phyloP scores from a whole-genome alignment of 2,113 vertebrate genomes.

The Chascanopsetta lugubris region DNA sequence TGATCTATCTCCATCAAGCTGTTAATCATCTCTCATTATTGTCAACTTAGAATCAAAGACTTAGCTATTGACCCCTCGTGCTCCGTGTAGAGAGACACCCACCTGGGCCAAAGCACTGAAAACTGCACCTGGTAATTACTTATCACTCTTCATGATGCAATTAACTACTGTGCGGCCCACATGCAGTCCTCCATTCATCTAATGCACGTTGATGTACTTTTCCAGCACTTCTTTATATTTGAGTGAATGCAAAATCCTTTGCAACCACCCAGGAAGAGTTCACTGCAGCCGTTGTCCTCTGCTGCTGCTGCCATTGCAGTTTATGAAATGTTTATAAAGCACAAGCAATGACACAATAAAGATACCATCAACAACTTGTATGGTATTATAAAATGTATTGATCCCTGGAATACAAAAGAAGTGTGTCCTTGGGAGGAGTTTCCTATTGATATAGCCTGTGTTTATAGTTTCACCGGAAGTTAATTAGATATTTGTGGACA shows the following conservation, averaged over 20 bases:
- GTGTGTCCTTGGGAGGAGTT: neutral
- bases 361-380: neutral
- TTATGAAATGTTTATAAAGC: slow-evolving; percentile 6
- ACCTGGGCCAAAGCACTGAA: neutral
- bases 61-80: slow-evolving; percentile 40
- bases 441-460: too few relatives aligned
- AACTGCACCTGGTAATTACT: neutral
- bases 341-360: neutral
- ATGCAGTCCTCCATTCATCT: neutral
- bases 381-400: neutral
- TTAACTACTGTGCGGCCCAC: too few relatives aligned
- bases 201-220: too few relatives aligned
- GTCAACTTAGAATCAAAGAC: slow-evolving; percentile 40
- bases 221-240: too few relatives aligned
- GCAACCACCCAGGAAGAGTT: neutral
- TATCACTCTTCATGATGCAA: neutral
- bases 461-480: too few relatives aligned
- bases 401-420: neutral
- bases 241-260: too few relatives aligned
- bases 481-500: too few relatives aligned
- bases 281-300: neutral
- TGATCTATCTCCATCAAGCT: neutral
- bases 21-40: slow-evolving; percentile 65
- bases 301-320: neutral
- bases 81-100: slow-evolving; percentile 26